These are phyloP conservation scores for Ochropacha duplaris DNA, from an alignment of 2,888 invertebrate species.

Conservation along the genomic window DNA sequence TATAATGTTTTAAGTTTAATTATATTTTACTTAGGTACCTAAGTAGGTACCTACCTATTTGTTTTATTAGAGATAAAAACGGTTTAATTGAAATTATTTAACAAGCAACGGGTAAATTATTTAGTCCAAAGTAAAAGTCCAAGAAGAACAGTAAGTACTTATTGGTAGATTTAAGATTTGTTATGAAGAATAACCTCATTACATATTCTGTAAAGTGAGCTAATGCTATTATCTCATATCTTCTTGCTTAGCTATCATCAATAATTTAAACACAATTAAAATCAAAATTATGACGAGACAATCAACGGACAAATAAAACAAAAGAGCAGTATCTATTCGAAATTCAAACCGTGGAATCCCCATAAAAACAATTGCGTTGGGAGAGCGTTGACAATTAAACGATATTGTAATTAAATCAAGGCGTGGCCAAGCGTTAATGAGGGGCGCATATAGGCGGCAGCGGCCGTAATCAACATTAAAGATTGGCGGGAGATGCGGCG, in stretches of 20 bases:
- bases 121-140: too few relatives aligned
- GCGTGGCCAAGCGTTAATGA: conserved; percentile 81
- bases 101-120: too few relatives aligned
- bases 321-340: conserved; percentile 36
- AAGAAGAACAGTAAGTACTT: too few relatives aligned
- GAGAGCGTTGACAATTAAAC: conserved; percentile 65
- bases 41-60: not conserved
- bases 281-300: conserved; percentile 44
- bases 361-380: conserved; percentile 52
- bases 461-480: conserved; percentile 81
- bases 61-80: not conserved
- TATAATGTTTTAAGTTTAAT: not conserved
- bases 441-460: conserved; percentile 78
- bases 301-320: conserved; percentile 40
- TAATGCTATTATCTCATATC: too few relatives aligned
- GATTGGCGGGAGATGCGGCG: conserved; percentile 82
- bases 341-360: conserved; percentile 45
- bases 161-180: too few relatives aligned
- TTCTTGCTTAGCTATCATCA: not conserved
- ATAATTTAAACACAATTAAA: conserved; percentile 47
- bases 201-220: not conserved
- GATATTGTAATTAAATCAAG: conserved; percentile 77
- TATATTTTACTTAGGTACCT: not conserved
- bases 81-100: too few relatives aligned
- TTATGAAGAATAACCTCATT: too few relatives aligned